phyloP scores from a whole-genome alignment of 2,113 vertebrate genomes.

The Sminthopsis crassicaudata region DNA sequence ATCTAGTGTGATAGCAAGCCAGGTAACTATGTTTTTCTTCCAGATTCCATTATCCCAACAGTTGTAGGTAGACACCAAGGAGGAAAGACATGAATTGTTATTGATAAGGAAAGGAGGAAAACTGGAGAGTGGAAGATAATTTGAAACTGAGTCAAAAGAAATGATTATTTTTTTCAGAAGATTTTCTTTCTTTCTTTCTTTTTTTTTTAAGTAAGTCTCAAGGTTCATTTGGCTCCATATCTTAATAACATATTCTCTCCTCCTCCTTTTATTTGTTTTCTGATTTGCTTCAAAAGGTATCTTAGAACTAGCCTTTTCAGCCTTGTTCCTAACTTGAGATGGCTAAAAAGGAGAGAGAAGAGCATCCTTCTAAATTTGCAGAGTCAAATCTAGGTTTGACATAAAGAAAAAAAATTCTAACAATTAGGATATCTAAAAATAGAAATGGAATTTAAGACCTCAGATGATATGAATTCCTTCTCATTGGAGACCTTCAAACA shows the following conservation, averaged over 20 bases:
- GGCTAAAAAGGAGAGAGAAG: neutral
- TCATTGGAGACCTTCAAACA: neutral
- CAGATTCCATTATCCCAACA: neutral
- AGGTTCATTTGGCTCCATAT: neutral
- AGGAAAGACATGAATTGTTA: neutral
- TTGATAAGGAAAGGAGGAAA: neutral
- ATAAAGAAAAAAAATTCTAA: neutral
- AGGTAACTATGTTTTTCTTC: constrained; percentile 72
- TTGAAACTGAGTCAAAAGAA: neutral
- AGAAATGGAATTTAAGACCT: neutral
- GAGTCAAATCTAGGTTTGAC: neutral
- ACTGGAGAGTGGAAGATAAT: neutral
- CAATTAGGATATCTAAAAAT: neutral
- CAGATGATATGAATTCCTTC: neutral
- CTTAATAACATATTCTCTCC: neutral
- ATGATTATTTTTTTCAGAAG: neutral
- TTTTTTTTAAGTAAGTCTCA: neutral
- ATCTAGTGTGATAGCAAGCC: constrained; percentile 69
- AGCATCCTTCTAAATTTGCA: neutral
- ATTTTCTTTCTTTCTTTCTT: too few species aligned
- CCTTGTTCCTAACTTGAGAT: neutral
- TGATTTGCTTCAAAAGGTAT: neutral
- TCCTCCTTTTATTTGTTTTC: neutral
- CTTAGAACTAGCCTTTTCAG: neutral
- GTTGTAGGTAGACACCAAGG: neutral